phyloP scores from a whole-genome alignment of 2,113 vertebrate genomes.

The Thinocorus orbignyianus region DNA sequence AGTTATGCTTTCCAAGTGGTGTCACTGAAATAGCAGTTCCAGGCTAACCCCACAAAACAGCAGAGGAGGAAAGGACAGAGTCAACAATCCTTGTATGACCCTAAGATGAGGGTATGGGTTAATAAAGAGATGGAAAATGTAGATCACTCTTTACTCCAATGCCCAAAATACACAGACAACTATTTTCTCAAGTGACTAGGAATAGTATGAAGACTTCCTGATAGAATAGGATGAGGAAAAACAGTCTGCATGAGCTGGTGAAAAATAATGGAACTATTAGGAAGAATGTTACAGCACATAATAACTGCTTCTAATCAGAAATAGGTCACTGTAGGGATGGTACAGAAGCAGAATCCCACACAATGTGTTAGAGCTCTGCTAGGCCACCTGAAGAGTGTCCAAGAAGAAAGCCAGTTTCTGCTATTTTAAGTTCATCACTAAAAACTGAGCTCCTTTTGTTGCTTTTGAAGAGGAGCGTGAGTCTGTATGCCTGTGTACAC shows the following conservation, averaged over 20 bases:
- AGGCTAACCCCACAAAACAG: neutral
- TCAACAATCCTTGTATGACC: neutral
- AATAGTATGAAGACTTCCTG: neutral
- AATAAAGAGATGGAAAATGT: slow-evolving; percentile 16
- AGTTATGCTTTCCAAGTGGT: neutral
- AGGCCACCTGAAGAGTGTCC: neutral
- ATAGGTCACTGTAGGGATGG: neutral
- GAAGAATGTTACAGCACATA: neutral
- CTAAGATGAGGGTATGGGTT: neutral
- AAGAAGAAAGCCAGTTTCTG: neutral
- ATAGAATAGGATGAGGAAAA: neutral
- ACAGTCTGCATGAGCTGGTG: neutral
- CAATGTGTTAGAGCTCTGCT: neutral
- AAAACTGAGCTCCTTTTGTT: neutral
- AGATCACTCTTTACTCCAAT: neutral
- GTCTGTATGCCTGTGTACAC: neutral
- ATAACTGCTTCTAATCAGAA: neutral
- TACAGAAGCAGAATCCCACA: neutral
- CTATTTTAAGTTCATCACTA: neutral
- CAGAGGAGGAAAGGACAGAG: neutral
- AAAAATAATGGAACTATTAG: neutral
- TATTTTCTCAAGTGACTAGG: slow-evolving; percentile 37
- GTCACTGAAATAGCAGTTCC: neutral
- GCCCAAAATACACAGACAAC: neutral
- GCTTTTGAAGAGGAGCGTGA: neutral